phyloP scores from a whole-genome alignment of 2,113 vertebrate genomes.

The Melierax canorus region DNA sequence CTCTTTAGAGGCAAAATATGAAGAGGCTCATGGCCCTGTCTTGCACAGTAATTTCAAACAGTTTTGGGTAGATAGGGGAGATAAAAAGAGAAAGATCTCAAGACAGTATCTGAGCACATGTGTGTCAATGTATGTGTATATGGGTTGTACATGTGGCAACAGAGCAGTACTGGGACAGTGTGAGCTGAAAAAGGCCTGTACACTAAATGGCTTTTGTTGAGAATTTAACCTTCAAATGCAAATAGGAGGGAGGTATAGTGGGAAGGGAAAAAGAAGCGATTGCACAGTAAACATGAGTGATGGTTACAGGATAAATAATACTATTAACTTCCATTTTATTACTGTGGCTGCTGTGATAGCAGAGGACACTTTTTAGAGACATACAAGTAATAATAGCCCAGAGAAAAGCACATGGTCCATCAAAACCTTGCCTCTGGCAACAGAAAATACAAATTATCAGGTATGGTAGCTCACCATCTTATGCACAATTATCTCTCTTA shows the following conservation, averaged over 20 bases:
- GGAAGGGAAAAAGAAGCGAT: neutral
- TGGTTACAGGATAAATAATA: conserved; percentile 33
- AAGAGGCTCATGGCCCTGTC: neutral
- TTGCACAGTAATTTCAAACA: neutral
- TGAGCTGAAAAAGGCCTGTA: neutral
- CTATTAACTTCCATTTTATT: conserved; percentile 42
- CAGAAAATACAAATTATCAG: conserved; percentile 44
- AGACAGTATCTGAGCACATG: neutral
- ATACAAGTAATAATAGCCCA: conserved; percentile 20
- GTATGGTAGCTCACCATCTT: conserved; percentile 28
- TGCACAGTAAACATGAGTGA: neutral
- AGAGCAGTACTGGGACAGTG: neutral
- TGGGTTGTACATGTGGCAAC: neutral
- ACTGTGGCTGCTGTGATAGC: neutral
- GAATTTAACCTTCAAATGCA: conserved; percentile 24
- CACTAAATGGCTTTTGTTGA: neutral
- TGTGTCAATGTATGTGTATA: neutral
- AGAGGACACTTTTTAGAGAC: conserved; percentile 19
- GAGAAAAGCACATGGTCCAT: conserved; percentile 6
- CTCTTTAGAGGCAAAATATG: neutral
- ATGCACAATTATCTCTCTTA: conserved; percentile 37
- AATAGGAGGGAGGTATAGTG: neutral
- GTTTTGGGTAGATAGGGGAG: neutral
- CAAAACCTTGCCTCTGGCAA: conserved; percentile 26
- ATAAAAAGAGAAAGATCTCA: neutral